phyloP scores from a whole-genome alignment of 2,888 invertebrate genomes.

The Pocota personata region DNA sequence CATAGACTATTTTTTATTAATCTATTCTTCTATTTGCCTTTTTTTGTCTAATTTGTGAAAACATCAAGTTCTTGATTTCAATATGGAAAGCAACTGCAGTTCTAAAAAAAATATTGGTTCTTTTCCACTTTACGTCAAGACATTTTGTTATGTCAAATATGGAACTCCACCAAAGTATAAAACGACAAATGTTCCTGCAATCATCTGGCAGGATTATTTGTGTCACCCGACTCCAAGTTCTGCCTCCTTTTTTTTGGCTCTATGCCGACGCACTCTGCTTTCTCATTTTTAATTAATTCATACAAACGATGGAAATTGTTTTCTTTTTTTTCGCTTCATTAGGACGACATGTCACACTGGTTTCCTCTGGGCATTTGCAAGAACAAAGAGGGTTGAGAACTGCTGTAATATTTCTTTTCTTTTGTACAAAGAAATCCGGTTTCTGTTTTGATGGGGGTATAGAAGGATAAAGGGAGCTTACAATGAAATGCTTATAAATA shows the following conservation, averaged over 20 bases:
- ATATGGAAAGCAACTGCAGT: no score
- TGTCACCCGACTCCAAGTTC: constrained; percentile 13
- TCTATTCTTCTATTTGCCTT: no score
- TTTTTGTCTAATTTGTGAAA: no score
- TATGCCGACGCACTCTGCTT: constrained; percentile 19
- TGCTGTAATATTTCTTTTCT: constrained; percentile 61
- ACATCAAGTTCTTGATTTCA: no score
- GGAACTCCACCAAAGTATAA: background rate
- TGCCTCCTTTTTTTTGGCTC: constrained; percentile 3
- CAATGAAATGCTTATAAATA: constrained; percentile 58
- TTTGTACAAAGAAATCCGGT: constrained; percentile 28
- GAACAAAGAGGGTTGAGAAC: constrained; percentile 16
- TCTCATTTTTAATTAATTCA: constrained; percentile 68
- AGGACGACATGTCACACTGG: constrained; percentile 69
- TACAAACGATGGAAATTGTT: constrained; percentile 57
- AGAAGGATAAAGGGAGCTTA: constrained; percentile 53
- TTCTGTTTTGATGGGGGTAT: background rate
- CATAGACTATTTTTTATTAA: no score
- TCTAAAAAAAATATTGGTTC: no score
- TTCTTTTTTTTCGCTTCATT: constrained; percentile 66
- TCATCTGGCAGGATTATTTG: constrained; percentile 23
- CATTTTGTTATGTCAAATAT: background rate
- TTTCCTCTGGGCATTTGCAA: constrained; percentile 36
- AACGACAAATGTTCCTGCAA: constrained; percentile 7
- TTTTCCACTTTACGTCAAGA: background rate